phyloP scores from a whole-genome alignment of 2,888 invertebrate genomes.

The Xiphydria camelus region DNA sequence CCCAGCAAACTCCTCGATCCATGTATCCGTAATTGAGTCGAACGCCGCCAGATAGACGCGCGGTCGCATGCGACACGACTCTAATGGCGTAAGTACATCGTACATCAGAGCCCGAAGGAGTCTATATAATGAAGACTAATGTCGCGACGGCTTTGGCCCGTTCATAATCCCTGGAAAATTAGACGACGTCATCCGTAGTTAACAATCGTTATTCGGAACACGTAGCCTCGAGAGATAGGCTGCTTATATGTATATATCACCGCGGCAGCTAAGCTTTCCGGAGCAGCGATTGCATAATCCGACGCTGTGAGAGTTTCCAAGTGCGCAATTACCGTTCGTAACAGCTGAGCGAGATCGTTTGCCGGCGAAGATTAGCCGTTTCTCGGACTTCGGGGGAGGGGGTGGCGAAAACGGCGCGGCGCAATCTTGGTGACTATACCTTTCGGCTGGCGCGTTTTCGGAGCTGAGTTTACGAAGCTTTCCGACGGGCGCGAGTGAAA shows the following conservation, averaged over 20 bases:
- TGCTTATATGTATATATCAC: constrained; percentile 24
- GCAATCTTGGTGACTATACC: too few relatives aligned
- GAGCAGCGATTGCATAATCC: constrained; percentile 31
- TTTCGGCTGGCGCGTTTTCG: too few relatives aligned
- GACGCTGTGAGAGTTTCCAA: constrained; percentile 18
- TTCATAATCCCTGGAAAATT: constrained; percentile 31
- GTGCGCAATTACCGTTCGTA: constrained; percentile 37
- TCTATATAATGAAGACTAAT: constrained; percentile 33
- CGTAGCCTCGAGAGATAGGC: constrained; percentile 26
- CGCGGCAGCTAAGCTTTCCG: constrained; percentile 20
- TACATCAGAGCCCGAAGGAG: constrained; percentile 22
- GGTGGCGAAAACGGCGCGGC: too few relatives aligned
- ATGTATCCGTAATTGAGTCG: too few relatives aligned
- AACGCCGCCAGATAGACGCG: too few relatives aligned
- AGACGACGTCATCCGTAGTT: constrained; percentile 29
- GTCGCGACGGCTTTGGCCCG: constrained; percentile 14
- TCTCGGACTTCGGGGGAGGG: too few relatives aligned
- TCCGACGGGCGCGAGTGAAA: too few relatives aligned
- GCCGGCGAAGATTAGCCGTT: constrained; percentile 28
- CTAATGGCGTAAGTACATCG: too few relatives aligned
- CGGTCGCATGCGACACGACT: too few relatives aligned
- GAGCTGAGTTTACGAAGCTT: too few relatives aligned
- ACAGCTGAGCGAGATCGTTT: constrained; percentile 29
- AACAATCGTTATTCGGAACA: constrained; percentile 34
- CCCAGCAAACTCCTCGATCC: too few relatives aligned